Evolutionary conservation across 2,888 invertebrate genomes (phyloP), one percentile per base, ranked within the genome.

Genomic region (Volucella inanis): DNA sequence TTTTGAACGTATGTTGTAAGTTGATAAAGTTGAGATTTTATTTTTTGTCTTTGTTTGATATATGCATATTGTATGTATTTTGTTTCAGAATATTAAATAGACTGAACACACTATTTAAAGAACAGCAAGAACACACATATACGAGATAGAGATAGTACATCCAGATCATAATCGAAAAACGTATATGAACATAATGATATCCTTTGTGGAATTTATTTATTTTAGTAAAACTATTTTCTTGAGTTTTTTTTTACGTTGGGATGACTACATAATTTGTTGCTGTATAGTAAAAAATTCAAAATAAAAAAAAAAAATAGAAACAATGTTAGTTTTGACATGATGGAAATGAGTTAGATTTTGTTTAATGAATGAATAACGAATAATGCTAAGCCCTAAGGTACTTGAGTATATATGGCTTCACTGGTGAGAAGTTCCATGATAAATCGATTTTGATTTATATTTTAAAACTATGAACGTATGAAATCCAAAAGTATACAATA

Each of bases 101-200:
- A 74, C 52, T 79, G 75, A 84, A 84, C 80, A 84, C 84, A 84
- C 61, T 50, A 65, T 67, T 79, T 79, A 70, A 79, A 79, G 74
- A 84, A 84, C 83, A 84, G 74, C 83, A 78, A 82, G 82, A 72
- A 70, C 54, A 79, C 79, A 83, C 74, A 43, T 75, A 70, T 70
- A 80, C 59, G 81, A 77, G 82, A 71, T 62, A 43, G 62, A 74
- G 22, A 67, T 41, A 75, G 65, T 76, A 84, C 80, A 84, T 84
- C 84, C 84, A 84, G 80, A 84, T 84, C 84, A 70, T 84, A 80
- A 70, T 45, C 70, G 47, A 78, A 83, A 68, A 6, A 31, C 31
- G 31, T 31, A 31, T 74, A 68, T 74, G 75, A 84, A 84, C 65
- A 76, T 64, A 84, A 71, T 71, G 71, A 62, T 84, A 83, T 83